Conservation (phyloP, 2,888 invertebrate species). For the Pammene fasciana region DNA sequence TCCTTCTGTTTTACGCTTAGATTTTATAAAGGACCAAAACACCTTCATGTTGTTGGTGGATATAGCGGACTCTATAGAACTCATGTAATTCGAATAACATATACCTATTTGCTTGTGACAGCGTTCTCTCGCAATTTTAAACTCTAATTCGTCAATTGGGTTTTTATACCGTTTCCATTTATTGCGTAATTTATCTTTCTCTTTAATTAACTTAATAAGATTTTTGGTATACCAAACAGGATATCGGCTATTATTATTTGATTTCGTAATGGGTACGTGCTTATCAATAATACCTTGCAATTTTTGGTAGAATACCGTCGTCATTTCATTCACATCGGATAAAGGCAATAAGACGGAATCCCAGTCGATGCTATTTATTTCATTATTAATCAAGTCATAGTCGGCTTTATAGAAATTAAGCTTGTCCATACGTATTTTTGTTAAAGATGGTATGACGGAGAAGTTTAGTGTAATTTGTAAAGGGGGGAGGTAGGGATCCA, state of each 20-base stretch:
- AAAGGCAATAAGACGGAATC: not conserved
- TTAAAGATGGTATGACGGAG: not conserved
- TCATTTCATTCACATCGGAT: not conserved
- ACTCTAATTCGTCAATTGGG: not conserved
- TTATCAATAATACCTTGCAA: not conserved
- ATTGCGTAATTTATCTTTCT: not conserved
- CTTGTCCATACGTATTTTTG: not conserved
- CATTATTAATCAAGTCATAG: not conserved
- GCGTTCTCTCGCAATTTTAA: not conserved
- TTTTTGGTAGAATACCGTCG: not conserved
- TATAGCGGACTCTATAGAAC: not conserved
- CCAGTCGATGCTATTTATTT: not conserved
- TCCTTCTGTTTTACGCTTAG: not conserved
- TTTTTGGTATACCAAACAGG: not conserved
- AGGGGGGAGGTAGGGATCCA: not conserved
- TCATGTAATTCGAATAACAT: not conserved
- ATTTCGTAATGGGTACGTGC: not conserved
- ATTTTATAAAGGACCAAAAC: conserved; percentile 3
- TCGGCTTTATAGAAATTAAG: not conserved
- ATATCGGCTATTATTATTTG: not conserved
- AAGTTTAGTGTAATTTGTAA: not conserved
- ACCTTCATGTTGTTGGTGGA: conserved; percentile 7
- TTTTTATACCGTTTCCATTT: not conserved
- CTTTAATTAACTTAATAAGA: not conserved
- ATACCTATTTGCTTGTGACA: not conserved